Conservation (phyloP, 2,888 invertebrate species). For the Tetragnatha montana region DNA sequence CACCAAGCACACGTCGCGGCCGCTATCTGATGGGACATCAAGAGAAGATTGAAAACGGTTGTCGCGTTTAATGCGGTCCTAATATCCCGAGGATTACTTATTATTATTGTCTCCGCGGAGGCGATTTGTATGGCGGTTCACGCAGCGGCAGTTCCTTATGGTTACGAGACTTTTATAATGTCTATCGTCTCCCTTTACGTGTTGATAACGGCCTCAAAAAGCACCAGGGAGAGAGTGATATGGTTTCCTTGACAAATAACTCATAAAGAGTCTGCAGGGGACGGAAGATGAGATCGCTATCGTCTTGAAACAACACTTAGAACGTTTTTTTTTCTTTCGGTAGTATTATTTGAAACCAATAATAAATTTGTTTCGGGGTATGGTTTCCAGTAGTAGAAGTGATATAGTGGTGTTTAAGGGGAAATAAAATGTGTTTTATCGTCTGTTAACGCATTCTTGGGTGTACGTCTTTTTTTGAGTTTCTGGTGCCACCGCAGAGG, state of each 20-base stretch:
- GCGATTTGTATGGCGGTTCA: conserved; percentile 4
- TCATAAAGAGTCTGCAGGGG: background rate
- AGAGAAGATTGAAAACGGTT: conserved; percentile 54
- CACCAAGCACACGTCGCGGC: conserved; percentile 4
- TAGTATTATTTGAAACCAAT: too few relatives aligned
- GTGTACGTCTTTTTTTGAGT: too few relatives aligned
- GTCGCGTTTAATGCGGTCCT: conserved; percentile 56
- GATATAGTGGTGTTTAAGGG: too few relatives aligned
- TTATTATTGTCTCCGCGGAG: conserved; percentile 37
- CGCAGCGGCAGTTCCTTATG: background rate
- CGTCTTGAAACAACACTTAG: too few relatives aligned
- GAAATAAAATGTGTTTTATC: too few relatives aligned
- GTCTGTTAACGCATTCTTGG: too few relatives aligned
- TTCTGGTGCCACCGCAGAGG: too few relatives aligned
- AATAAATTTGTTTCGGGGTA: too few relatives aligned
- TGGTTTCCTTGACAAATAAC: background rate
- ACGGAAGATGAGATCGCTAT: background rate
- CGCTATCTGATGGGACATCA: conserved; percentile 32
- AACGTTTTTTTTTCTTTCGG: too few relatives aligned
- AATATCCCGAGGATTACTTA: conserved; percentile 61
- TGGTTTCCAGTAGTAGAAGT: too few relatives aligned
- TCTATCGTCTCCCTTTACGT: background rate
- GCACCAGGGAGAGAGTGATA: background rate
- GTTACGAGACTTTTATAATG: background rate
- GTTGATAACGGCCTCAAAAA: conserved; percentile 1